Evolutionary conservation across 30 jellyfish, hydroid and myxozoan genomes (phyloP).

Genomic region (Turritopsis rubra): DNA sequence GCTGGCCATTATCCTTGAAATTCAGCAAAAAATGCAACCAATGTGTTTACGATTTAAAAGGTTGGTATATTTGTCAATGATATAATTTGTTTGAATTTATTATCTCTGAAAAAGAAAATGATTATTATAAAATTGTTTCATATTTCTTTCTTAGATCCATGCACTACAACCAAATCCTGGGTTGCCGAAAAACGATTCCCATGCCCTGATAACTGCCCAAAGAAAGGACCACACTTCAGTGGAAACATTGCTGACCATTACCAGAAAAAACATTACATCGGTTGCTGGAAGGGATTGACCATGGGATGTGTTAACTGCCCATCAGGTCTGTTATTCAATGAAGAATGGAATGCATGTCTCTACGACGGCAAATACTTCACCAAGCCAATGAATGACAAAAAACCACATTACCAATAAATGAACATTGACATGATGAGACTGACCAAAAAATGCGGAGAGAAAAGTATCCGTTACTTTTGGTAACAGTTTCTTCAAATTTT

Average conservation of each 20-base stretch:
- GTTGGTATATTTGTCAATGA: not conserved
- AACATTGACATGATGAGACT: not conserved
- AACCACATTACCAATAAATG: not conserved
- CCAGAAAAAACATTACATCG: constrained; percentile 18
- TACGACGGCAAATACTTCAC: constrained; percentile 25
- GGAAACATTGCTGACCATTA: constrained; percentile 23
- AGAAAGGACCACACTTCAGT: constrained; percentile 28
- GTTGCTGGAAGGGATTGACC: constrained; percentile 34
- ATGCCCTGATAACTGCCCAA: constrained; percentile 32
- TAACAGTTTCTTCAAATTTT: not conserved
- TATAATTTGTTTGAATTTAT: too few species aligned
- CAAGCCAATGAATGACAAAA: not conserved
- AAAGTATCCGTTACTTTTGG: not conserved
- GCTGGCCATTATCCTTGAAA: constrained; percentile 27
- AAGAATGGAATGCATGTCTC: constrained; percentile 31
- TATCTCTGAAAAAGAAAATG: too few species aligned
- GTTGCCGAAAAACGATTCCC: constrained; percentile 13
- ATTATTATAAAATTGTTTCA: too few species aligned
- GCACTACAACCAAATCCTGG: constrained; percentile 30
- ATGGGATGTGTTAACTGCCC: constrained; percentile 34
- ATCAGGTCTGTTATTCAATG: constrained; percentile 30
- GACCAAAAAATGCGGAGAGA: not conserved
- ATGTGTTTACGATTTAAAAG: constrained; percentile 1
- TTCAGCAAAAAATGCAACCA: constrained; percentile 23
- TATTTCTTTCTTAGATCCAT: constrained; percentile 12